Evolutionary conservation across 2,888 invertebrate genomes (phyloP).

Genomic region (Pocota personata): DNA sequence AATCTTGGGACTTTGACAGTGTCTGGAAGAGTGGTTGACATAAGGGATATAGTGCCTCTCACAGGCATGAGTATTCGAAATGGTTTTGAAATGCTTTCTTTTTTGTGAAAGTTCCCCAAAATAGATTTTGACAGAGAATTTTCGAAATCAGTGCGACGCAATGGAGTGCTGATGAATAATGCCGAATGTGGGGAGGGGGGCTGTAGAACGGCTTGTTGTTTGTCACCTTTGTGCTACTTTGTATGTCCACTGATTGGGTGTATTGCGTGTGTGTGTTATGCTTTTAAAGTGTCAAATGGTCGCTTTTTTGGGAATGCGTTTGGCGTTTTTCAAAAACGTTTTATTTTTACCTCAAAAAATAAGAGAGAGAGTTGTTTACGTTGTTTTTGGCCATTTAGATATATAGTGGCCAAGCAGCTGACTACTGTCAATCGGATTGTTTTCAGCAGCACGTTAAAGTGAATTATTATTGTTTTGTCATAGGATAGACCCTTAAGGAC

Average conservation of each 20-base stretch:
- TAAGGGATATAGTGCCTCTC: constrained; percentile 1
- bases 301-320: background rate
- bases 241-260: constrained; percentile 39
- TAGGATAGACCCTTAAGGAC: background rate
- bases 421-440: constrained; percentile 11
- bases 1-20: background rate
- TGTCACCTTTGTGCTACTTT: constrained; percentile 41
- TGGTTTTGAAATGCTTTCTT: constrained; percentile 29
- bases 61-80: constrained; percentile 3
- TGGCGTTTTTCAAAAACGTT: background rate
- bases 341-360: background rate
- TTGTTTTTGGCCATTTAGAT: background rate
- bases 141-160: background rate
- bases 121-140: constrained; percentile 17
- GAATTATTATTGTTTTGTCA: background rate
- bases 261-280: constrained; percentile 11
- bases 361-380: background rate
- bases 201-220: constrained; percentile 3
- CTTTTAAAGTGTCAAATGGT: constrained; percentile 32
- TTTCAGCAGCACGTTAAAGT: background rate
- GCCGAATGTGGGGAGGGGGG: background rate
- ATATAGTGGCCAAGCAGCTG: constrained; percentile 15
- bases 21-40: constrained; percentile 28
- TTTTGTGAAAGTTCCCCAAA: background rate
- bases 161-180: background rate